Conservation (phyloP, 1,140 invertebrate genomes). For the Drosophila aff. region DNA sequence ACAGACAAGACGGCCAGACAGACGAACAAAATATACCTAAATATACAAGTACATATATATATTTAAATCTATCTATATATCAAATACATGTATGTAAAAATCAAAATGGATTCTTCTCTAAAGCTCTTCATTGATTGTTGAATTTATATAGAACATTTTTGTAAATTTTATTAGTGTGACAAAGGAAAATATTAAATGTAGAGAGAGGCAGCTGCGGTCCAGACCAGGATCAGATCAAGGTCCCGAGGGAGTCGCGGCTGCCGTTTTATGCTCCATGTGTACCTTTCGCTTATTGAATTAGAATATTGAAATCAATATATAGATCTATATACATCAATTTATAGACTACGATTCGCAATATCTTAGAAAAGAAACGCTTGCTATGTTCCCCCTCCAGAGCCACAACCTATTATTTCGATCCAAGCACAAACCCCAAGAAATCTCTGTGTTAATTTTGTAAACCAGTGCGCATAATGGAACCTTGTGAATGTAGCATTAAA, state of each 20-base stretch:
- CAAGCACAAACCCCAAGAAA: constrained; percentile 34
- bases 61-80: constrained; percentile 46
- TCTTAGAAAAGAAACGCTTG: constrained; percentile 39
- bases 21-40: constrained; percentile 37
- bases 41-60: constrained; percentile 42
- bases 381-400: constrained; percentile 2
- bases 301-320: constrained; percentile 60
- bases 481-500: constrained; percentile 75
- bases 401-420: constrained; percentile 39
- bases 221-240: neutral
- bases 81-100: constrained; percentile 50
- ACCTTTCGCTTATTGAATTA: constrained; percentile 81
- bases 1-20: constrained; percentile 17
- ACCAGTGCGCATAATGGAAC: constrained; percentile 72
- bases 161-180: constrained; percentile 75
- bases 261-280: constrained; percentile 79
- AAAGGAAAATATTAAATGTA: constrained; percentile 56
- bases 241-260: constrained; percentile 19
- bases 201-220: constrained; percentile 47
- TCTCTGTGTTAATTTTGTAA: constrained; percentile 66
- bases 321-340: constrained; percentile 45
- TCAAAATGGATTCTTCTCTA: constrained; percentile 52
- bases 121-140: constrained; percentile 77
- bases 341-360: constrained; percentile 68
- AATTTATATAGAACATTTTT: constrained; percentile 79